Percentiles rank a stretch among this genome's conserved stretches.
phyloP scores from a whole-genome alignment of 37 sponge, comb jelly and placozoan genomes.

The Beroe ovata region DNA sequence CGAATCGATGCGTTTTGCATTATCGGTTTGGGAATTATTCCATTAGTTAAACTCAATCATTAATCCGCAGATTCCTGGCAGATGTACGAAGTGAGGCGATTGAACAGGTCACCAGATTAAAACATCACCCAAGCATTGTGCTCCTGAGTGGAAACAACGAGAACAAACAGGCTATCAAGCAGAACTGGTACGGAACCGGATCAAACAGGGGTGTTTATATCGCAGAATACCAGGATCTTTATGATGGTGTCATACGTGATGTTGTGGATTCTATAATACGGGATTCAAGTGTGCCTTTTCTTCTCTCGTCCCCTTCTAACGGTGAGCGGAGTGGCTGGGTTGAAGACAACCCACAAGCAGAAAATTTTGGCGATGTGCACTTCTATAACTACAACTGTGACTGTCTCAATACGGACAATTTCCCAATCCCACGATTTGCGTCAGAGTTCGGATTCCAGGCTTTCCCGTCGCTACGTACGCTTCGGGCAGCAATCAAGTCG shows the following conservation, averaged over 20 bases:
- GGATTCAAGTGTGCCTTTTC: constrained; percentile 7
- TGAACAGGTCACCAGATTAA: constrained; percentile 77
- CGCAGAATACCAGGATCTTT: constrained; percentile 32
- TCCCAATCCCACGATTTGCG: constrained; percentile 89
- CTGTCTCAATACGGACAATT: constrained; percentile 83
- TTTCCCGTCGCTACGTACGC: constrained; percentile 81
- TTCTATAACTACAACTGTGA: constrained; percentile 80
- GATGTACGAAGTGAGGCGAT: constrained; percentile 80
- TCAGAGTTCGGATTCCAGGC: constrained; percentile 96
- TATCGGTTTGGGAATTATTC: neutral
- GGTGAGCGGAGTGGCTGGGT: constrained; percentile 27
- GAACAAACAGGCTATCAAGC: constrained; percentile 73
- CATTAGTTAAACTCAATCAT: neutral
- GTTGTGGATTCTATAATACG: neutral
- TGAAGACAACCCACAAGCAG: constrained; percentile 65
- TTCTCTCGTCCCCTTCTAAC: constrained; percentile 65
- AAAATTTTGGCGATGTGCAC: constrained; percentile 77
- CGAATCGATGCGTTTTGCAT: too few species aligned
- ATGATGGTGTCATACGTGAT: neutral
- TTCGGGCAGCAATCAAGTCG: constrained; percentile 2
- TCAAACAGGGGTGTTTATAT: neutral
- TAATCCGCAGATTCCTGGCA: constrained; percentile 71
- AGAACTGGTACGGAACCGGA: constrained; percentile 49
- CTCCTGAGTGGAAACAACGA: constrained; percentile 99
- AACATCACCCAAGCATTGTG: constrained; percentile 82